phyloP scores from a whole-genome alignment of 2,113 vertebrate species.

The Onychostoma macrolepis region DNA sequence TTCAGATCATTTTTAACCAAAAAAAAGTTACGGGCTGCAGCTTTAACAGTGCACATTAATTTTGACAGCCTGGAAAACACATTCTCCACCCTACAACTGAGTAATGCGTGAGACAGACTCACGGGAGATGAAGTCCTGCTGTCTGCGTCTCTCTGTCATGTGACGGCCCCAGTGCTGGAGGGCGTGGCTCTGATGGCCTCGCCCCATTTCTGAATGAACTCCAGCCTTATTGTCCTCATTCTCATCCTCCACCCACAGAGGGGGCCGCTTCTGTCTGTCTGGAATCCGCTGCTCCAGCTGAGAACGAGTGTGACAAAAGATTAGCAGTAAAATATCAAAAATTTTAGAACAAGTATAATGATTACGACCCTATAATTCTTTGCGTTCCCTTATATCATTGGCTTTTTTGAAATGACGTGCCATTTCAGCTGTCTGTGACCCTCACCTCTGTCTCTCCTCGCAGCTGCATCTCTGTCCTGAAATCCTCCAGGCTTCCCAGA shows the following conservation, averaged over 20 bases:
- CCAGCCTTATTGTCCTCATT: conserved; percentile 34
- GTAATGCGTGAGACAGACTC: conserved; percentile 54
- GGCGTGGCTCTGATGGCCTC: conserved; percentile 73
- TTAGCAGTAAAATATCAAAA: not conserved
- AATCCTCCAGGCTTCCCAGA: conserved; percentile 86
- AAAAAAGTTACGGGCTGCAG: too few relatives aligned
- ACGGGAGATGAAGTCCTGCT: conserved; percentile 84
- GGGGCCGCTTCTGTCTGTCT: not conserved
- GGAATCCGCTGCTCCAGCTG: conserved; percentile 77
- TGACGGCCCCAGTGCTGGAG: conserved; percentile 84
- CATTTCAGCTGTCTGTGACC: too few relatives aligned
- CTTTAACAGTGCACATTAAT: not conserved
- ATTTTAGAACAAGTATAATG: not conserved
- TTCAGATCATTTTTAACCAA: too few relatives aligned
- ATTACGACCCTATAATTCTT: not conserved
- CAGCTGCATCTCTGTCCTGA: conserved; percentile 79
- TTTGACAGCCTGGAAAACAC: not conserved
- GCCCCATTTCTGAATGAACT: conserved; percentile 35
- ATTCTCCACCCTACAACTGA: not conserved
- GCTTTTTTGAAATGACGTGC: not conserved
- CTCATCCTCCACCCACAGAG: conserved; percentile 29
- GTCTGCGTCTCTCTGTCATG: conserved; percentile 76
- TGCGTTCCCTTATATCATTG: not conserved
- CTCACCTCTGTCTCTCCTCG: conserved; percentile 80
- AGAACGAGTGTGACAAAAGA: not conserved